phyloP scores from a whole-genome alignment of 2,113 vertebrate species.

The Pteronura brasiliensis region DNA sequence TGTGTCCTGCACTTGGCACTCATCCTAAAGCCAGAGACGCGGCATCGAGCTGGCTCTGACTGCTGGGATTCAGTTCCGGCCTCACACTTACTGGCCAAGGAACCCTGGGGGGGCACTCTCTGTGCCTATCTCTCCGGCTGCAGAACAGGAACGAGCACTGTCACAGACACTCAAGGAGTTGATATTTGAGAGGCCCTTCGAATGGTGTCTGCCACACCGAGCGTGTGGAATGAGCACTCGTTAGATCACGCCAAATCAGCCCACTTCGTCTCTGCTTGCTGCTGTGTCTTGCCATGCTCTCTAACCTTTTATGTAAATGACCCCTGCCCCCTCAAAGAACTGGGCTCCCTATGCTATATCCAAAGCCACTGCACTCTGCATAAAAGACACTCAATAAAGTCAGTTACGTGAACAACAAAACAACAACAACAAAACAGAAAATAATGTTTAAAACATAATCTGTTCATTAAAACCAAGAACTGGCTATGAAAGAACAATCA shows the following conservation, averaged over 20 bases:
- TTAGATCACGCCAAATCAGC: not conserved
- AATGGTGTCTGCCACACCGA: not conserved
- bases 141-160: not conserved
- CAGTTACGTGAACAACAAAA: not conserved
- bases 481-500: not conserved
- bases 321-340: fast-evolving
- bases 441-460: not conserved
- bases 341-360: not conserved
- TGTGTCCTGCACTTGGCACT: not conserved
- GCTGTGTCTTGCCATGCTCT: not conserved
- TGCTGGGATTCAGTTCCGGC: not conserved
- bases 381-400: not conserved
- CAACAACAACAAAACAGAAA: not conserved
- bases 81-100: not conserved
- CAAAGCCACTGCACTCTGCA: not conserved
- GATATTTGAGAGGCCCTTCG: not conserved
- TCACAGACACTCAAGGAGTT: not conserved
- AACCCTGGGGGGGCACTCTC: not conserved
- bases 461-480: not conserved
- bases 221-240: not conserved
- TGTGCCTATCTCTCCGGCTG: not conserved
- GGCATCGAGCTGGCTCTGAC: not conserved
- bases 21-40: not conserved
- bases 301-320: not conserved
- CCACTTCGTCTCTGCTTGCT: not conserved